These are phyloP conservation scores for Enhydra lutris DNA, from an alignment of 2,113 vertebrate genomes.

Conservation along the genomic window DNA sequence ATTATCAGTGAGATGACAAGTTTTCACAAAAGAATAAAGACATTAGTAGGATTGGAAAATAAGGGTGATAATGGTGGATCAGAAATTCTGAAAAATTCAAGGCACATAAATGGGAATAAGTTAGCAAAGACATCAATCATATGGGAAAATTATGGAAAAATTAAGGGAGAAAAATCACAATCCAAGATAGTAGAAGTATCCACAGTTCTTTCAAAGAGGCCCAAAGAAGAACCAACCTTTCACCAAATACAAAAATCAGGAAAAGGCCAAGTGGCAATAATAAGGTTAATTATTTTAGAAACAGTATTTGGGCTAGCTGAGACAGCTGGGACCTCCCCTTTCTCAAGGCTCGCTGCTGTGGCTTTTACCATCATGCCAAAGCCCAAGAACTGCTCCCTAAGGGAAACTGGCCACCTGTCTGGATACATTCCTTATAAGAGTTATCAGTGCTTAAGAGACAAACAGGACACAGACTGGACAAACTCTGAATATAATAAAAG, in stretches of 20 bases:
- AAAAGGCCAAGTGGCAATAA: neutral
- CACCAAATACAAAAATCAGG: neutral
- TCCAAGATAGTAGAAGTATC: neutral
- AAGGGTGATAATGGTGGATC: neutral
- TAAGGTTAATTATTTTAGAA: neutral
- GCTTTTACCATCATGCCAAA: neutral
- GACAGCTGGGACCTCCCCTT: neutral
- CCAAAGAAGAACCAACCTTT: neutral
- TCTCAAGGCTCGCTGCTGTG: neutral
- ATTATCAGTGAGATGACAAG: neutral
- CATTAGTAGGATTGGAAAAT: neutral
- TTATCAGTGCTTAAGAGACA: neutral
- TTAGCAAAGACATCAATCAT: neutral
- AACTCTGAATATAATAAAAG: neutral
- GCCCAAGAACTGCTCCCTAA: neutral
- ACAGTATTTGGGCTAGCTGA: neutral
- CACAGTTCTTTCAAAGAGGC: neutral
- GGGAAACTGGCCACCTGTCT: neutral
- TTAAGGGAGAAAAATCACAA: neutral
- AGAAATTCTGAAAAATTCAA: constrained; percentile 17
- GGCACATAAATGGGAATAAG: neutral
- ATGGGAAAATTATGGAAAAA: neutral
- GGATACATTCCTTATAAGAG: neutral
- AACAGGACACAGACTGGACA: neutral
- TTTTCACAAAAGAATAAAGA: neutral